Evolutionary conservation across 2,888 invertebrate genomes (phyloP), one percentile per base, ranked within the genome.

Genomic region (Melipona bicolor): DNA sequence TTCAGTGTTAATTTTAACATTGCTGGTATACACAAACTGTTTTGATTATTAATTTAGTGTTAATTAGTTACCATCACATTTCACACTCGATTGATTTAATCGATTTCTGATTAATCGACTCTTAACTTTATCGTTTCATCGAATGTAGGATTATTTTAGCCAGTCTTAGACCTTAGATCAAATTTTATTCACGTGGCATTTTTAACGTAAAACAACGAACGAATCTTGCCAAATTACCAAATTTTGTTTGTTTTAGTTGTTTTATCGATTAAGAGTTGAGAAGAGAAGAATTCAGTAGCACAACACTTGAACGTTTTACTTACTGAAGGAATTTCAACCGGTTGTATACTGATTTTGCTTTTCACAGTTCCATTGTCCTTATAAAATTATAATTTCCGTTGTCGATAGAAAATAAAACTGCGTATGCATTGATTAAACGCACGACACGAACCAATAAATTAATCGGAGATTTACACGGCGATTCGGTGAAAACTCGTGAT

Each of bases 321-420:
- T 64, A 71, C 52, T 27, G 36, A n/a, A 6, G 3, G 19, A 21
- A 52, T 68, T 68, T 24, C 15, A 59, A 27, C 11, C 54, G 43
- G 19, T 59, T 27, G 49, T 3, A 9, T 43, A 32, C 19, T 27
- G n/a, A 56, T 43, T 54, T 67, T 43, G 43, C 43, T 43, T 59
- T 61, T 75, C 75, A 82, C 81, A 80, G 59, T 65, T 36, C 15
- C 56, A 70, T 70, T 3, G 36, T 74, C 13, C 32, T 56, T 59
- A 4, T 21, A 15, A 54, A 62, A 24, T 19, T 17, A 11, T 52
- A 21, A 56, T 13, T n/a, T 17, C n/a, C 21, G 19, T 19, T n/a
- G 6, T 32, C 21, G 19, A 50, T 6, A 1, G 19, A 43, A 52
- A 24, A 36, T 19, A 36, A 17, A 36, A 21, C 2, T 15, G 13